phyloP scores from a whole-genome alignment of 2,113 vertebrate genomes.

The Glaucomys volans region DNA sequence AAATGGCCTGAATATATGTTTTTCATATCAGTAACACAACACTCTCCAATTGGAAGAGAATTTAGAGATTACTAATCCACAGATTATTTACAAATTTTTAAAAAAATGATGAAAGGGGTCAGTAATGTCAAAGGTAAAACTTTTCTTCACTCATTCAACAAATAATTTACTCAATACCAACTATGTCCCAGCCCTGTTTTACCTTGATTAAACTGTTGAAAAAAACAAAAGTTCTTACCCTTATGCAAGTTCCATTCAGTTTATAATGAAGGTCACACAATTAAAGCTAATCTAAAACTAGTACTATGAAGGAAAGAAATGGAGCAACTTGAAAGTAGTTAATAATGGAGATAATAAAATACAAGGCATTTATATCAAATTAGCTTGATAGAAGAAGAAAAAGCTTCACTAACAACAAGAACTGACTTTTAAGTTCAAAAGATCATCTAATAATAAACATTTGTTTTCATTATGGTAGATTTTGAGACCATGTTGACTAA shows the following conservation, averaged over 20 bases:
- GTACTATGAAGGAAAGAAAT: neutral
- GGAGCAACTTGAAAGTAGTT: conserved; percentile 17
- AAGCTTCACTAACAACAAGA: neutral
- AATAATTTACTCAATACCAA: neutral
- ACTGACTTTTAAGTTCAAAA: neutral
- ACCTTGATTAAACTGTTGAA: neutral
- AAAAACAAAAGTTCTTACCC: neutral
- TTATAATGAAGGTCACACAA: neutral
- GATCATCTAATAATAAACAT: neutral
- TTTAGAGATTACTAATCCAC: neutral
- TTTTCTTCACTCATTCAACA: neutral
- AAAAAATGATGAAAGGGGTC: neutral
- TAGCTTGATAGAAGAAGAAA: neutral
- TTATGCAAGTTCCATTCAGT: neutral
- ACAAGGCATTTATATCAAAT: neutral
- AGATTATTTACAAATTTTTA: neutral
- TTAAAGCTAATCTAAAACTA: neutral
- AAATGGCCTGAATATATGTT: neutral
- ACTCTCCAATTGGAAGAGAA: neutral
- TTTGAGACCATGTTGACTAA: neutral
- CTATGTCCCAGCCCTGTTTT: neutral
- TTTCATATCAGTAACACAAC: neutral
- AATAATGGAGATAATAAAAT: neutral
- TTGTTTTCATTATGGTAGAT: neutral
- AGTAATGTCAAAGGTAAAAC: neutral